Evolutionary conservation across 2,888 invertebrate genomes (phyloP).

Genomic region (Ornithoptera priamus): DNA sequence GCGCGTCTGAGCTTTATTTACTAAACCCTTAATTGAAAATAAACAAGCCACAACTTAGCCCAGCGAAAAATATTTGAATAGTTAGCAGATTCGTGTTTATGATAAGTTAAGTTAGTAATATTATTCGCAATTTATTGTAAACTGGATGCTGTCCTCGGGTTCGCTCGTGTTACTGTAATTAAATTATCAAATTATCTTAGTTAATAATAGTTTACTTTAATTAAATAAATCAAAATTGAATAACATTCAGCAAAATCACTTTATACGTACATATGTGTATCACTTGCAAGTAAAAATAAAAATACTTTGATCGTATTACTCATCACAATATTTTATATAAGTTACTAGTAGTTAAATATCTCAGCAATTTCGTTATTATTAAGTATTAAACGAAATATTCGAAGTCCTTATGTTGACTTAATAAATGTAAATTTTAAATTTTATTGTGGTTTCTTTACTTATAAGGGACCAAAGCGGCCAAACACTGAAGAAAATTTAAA

Average conservation of each 20-base stretch:
- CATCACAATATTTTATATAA: background rate
- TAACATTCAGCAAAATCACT: too few relatives aligned
- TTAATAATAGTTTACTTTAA: too few relatives aligned
- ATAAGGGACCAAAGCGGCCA: too few relatives aligned
- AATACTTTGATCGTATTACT: background rate
- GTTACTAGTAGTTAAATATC: background rate
- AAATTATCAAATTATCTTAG: too few relatives aligned
- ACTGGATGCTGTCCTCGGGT: background rate
- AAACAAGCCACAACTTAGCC: conserved; percentile 19
- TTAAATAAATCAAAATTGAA: too few relatives aligned
- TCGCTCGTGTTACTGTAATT: too few relatives aligned
- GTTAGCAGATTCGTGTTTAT: background rate
- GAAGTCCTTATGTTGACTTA: background rate
- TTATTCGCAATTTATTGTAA: background rate
- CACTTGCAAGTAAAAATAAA: background rate
- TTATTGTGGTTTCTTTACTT: background rate
- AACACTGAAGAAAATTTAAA: background rate
- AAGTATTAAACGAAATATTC: background rate
- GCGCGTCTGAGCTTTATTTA: conserved; percentile 25
- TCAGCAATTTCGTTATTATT: background rate
- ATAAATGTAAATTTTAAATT: background rate
- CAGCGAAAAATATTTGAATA: conserved; percentile 5
- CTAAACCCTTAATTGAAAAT: conserved; percentile 25
- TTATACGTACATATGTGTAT: too few relatives aligned
- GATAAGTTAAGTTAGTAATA: background rate